Percentiles rank a stretch among this genome's conserved stretches.
phyloP scores from a whole-genome alignment of 1,140 invertebrate genomes.

The Drosophila kurseongensis region DNA sequence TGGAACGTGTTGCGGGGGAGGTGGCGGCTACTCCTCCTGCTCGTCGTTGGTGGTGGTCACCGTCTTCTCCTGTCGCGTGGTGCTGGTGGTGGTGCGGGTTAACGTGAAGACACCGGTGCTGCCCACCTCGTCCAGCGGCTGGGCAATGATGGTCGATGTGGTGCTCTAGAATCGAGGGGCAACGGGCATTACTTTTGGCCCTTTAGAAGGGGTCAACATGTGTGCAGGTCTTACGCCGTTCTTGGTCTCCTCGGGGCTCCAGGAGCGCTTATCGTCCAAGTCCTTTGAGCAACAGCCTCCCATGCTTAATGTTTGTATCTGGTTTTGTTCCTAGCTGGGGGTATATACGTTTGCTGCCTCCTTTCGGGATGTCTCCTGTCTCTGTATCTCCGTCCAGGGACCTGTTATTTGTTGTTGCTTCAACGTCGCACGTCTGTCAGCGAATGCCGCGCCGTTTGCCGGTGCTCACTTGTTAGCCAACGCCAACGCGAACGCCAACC shows the following conservation, averaged over 20 bases:
- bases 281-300: constrained; percentile 80
- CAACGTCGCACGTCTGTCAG: constrained; percentile 57
- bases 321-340: no score
- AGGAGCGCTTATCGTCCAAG: constrained; percentile 75
- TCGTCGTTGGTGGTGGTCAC: constrained; percentile 42
- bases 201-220: no score
- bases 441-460: constrained; percentile 62
- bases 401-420: constrained; percentile 46
- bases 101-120: constrained; percentile 73
- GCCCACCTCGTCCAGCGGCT: constrained; percentile 73
- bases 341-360: no score
- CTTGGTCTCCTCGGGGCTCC: constrained; percentile 79
- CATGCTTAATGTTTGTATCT: constrained; percentile 20
- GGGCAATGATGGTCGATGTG: constrained; percentile 79
- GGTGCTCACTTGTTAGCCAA: constrained; percentile 65
- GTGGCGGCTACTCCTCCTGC: constrained; percentile 11
- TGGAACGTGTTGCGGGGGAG: background rate
- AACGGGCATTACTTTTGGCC: no score
- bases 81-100: constrained; percentile 55
- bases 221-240: constrained; percentile 64
- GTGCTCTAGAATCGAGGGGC: constrained; percentile 56
- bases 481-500: constrained; percentile 15
- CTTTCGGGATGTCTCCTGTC: no score
- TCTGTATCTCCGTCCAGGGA: background rate
- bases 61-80: constrained; percentile 44